These are phyloP conservation scores for Semibalanus balanoides DNA, from an alignment of 1,140 invertebrate species.

Conservation along the genomic window DNA sequence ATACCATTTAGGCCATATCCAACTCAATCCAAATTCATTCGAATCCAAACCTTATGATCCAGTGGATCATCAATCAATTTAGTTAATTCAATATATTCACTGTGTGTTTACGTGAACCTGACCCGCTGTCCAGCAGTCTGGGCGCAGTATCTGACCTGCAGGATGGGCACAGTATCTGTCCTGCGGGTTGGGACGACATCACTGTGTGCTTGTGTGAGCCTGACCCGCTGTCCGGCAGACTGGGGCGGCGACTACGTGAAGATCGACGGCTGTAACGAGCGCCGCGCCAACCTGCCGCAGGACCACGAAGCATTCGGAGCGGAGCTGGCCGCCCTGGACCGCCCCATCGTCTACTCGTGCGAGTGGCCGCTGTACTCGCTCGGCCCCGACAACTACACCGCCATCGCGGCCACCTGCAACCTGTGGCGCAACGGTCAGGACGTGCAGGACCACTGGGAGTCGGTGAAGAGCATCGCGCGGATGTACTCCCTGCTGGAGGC, in stretches of 20 bases:
- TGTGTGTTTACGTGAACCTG: too few species aligned
- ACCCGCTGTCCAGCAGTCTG: too few species aligned
- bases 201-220: too few species aligned
- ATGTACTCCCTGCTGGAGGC: conserved; percentile 91
- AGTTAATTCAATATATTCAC: too few species aligned
- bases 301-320: conserved; percentile 82
- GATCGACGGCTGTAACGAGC: conserved; percentile 84
- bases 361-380: conserved; percentile 95
- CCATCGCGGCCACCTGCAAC: conserved; percentile 80
- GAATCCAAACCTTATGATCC: too few species aligned
- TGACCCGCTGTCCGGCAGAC: conserved; percentile 28
- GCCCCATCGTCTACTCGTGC: conserved; percentile 90
- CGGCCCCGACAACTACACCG: conserved; percentile 70
- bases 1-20: too few species aligned
- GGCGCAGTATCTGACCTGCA: too few species aligned
- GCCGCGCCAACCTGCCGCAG: conserved; percentile 62
- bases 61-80: too few species aligned
- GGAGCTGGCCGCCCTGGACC: conserved; percentile 70
- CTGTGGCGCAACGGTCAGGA: conserved; percentile 94
- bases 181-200: too few species aligned
- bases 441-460: conserved; percentile 87
- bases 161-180: too few species aligned
- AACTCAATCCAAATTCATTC: too few species aligned
- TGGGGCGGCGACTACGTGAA: conserved; percentile 97
- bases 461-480: conserved; percentile 80